Conservation (phyloP, 2,113 vertebrate species). For the Xenus cinereus region DNA sequence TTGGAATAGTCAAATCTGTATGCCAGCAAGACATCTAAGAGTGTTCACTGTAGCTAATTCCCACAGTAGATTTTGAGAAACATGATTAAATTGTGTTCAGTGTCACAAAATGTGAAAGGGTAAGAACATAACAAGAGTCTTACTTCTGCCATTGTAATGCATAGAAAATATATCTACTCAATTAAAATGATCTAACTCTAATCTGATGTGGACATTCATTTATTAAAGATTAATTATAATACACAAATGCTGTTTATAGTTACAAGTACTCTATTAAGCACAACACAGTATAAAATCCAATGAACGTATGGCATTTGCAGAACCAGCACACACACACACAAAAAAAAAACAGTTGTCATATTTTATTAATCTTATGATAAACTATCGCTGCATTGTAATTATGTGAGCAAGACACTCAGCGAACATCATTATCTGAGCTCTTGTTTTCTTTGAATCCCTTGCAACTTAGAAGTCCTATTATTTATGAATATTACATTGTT, state of each 20-base stretch:
- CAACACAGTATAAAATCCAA: not conserved
- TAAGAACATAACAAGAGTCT: not conserved
- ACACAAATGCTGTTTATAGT: slow-evolving; percentile 11
- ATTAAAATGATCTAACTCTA: not conserved
- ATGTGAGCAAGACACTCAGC: not conserved
- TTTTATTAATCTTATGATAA: slow-evolving; percentile 40
- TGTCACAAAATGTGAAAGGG: not conserved
- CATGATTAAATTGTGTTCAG: not conserved
- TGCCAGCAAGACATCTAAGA: not conserved
- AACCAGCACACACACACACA: not conserved
- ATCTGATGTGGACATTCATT: not conserved
- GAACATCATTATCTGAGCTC: slow-evolving; percentile 27
- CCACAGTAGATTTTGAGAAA: not conserved
- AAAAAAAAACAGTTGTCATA: not conserved
- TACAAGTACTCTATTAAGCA: not conserved
- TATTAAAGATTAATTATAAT: slow-evolving; percentile 16
- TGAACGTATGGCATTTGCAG: slow-evolving; percentile 16
- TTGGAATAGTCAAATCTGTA: not conserved
- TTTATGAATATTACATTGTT: not conserved
- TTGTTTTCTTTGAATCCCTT: not conserved
- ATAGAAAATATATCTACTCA: not conserved
- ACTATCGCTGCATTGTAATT: not conserved
- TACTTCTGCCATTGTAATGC: not conserved
- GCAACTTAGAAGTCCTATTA: not conserved
- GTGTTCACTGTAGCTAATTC: not conserved